Percentiles rank a stretch among this genome's conserved stretches.
Evolutionary conservation across 2,113 vertebrate genomes (phyloP).

Genomic region (Odocoileus virginianus): DNA sequence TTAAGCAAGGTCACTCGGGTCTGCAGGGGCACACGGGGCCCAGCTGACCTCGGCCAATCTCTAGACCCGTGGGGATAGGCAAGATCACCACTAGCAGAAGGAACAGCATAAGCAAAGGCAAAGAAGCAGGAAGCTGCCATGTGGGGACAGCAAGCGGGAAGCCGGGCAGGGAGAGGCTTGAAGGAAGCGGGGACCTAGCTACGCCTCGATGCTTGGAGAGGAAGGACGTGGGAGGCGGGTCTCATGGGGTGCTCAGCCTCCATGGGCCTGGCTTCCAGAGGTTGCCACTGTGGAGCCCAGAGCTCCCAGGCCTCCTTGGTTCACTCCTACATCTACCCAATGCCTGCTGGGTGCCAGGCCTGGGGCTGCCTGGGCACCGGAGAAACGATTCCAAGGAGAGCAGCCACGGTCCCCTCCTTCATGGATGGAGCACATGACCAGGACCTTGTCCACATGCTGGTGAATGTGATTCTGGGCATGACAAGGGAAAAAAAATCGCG

Average conservation of each 20-base stretch:
- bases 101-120: neutral
- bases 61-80: fast-evolving
- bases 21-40: neutral
- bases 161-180: neutral
- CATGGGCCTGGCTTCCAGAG: neutral
- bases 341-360: neutral
- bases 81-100: neutral
- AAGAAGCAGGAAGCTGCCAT: neutral
- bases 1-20: neutral
- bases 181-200: neutral
- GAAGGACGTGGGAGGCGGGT: too few relatives aligned
- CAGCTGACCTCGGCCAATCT: neutral
- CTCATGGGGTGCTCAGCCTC: neutral
- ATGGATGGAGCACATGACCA: neutral
- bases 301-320: neutral
- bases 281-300: neutral
- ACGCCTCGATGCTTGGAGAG: neutral
- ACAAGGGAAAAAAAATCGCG: neutral
- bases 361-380: neutral
- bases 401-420: fast-evolving
- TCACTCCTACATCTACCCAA: neutral
- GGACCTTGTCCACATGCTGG: fast-evolving
- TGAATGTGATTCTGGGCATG: too few relatives aligned
- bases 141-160: neutral
- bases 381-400: neutral